These are phyloP conservation scores for Tanaodytes sp. DNA, from an alignment of 2,888 invertebrate genomes.

Conservation along the genomic window DNA sequence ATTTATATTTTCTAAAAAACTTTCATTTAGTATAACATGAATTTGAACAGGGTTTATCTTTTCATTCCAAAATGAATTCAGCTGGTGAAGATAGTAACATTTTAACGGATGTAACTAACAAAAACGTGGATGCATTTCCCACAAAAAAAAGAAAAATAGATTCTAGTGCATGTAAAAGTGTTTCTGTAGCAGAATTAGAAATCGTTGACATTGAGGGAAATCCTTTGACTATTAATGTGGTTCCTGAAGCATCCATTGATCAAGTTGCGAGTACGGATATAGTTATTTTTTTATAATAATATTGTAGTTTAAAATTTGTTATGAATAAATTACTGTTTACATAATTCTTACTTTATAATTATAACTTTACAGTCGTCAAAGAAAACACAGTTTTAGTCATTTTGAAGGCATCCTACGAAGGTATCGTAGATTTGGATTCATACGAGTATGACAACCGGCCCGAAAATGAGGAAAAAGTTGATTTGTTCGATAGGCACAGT, in stretches of 20 bases:
- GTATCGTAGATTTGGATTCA: background rate
- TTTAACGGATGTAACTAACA: too few species aligned
- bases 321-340: background rate
- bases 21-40: too few species aligned
- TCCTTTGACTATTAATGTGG: background rate
- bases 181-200: background rate
- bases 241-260: background rate
- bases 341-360: background rate
- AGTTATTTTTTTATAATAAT: background rate
- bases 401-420: background rate
- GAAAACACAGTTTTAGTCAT: background rate
- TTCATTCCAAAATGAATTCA: too few species aligned
- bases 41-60: too few species aligned
- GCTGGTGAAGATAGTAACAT: too few species aligned
- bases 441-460: background rate
- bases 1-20: too few species aligned
- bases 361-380: background rate
- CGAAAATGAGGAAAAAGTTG: background rate
- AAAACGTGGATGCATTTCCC: too few species aligned
- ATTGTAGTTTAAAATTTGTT: background rate
- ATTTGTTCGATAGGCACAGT: background rate
- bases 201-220: background rate
- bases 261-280: background rate
- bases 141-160: too few species aligned
- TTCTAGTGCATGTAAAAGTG: too few species aligned